These are phyloP conservation scores for Thamnophis sirtalis DNA, from an alignment of 2,113 vertebrate species.

Conservation along the genomic window DNA sequence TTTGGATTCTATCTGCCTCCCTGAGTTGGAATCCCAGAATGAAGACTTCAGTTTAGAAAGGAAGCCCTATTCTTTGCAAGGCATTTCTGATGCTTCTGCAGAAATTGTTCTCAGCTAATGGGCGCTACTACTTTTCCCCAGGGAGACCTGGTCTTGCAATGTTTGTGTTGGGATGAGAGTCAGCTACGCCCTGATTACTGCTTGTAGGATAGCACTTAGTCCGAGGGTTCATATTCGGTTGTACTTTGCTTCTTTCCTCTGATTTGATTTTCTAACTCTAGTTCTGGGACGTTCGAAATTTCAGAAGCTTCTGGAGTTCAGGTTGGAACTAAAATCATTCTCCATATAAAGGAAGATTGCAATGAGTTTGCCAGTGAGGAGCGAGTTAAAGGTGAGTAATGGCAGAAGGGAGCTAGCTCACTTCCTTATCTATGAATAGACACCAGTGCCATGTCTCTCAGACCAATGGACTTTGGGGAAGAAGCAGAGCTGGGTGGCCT, in stretches of 20 bases:
- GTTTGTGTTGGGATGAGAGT: background rate
- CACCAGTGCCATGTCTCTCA: background rate
- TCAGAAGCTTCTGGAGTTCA: conserved; percentile 88
- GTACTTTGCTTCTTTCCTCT: background rate
- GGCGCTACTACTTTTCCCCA: no score
- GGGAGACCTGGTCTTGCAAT: background rate
- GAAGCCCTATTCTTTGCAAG: background rate
- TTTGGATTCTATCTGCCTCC: background rate
- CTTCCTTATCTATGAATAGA: background rate
- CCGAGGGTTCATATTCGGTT: background rate
- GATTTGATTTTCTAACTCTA: conserved; percentile 49
- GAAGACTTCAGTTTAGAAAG: background rate
- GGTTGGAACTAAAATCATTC: conserved; percentile 90
- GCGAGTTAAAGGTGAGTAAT: conserved; percentile 82
- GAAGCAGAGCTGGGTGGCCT: background rate
- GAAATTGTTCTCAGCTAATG: background rate
- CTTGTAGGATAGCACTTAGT: background rate
- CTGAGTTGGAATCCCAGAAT: no score
- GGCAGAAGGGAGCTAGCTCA: background rate
- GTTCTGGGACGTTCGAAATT: conserved; percentile 89
- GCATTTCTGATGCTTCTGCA: background rate
- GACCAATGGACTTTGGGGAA: background rate
- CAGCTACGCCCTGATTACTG: background rate
- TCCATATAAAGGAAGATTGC: conserved; percentile 90
- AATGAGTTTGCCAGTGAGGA: conserved; percentile 89